A percentile compares a stretch with the other conserved stretches of the same genome.
Conservation (phyloP, 1,140 invertebrate genomes). For the Nebria ingens region DNA sequence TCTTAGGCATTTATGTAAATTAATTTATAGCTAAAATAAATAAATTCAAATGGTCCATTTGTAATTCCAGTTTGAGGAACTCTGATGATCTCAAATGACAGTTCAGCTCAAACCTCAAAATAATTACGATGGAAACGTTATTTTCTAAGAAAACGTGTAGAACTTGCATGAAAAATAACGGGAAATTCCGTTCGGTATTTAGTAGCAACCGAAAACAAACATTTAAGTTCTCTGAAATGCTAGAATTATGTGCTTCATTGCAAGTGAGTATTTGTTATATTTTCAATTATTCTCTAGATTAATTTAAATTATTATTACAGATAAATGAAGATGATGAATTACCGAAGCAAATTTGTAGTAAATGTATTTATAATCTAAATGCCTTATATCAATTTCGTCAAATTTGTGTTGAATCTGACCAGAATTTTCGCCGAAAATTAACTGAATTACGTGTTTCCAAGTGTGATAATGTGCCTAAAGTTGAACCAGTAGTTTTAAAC, state of each 20-base stretch:
- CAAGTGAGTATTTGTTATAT: neutral
- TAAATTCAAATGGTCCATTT: too few species aligned
- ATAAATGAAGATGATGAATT: constrained; percentile 21
- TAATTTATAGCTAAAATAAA: too few species aligned
- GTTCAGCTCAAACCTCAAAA: too few species aligned
- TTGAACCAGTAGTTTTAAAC: too few species aligned
- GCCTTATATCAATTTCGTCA: constrained; percentile 25
- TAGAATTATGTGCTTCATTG: neutral
- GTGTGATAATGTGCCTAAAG: too few species aligned
- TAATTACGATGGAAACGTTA: neutral
- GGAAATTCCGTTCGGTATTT: constrained; percentile 1
- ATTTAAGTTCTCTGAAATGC: neutral
- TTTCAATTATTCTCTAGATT: neutral
- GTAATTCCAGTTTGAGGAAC: too few species aligned
- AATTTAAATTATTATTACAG: constrained; percentile 16
- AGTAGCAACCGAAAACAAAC: neutral
- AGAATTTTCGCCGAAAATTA: constrained; percentile 15
- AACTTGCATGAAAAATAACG: constrained; percentile 2
- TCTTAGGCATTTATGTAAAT: too few species aligned
- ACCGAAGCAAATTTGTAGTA: constrained; percentile 22
- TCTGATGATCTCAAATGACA: too few species aligned
- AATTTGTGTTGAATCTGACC: constrained; percentile 17
- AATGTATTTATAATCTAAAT: constrained; percentile 24
- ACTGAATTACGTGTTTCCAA: neutral
- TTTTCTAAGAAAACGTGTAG: neutral